A percentile compares a stretch with the other conserved stretches of the same genome.
These are phyloP conservation scores for Apodemus speciosus DNA, from an alignment of 2,113 vertebrate genomes.

Conservation along the genomic window DNA sequence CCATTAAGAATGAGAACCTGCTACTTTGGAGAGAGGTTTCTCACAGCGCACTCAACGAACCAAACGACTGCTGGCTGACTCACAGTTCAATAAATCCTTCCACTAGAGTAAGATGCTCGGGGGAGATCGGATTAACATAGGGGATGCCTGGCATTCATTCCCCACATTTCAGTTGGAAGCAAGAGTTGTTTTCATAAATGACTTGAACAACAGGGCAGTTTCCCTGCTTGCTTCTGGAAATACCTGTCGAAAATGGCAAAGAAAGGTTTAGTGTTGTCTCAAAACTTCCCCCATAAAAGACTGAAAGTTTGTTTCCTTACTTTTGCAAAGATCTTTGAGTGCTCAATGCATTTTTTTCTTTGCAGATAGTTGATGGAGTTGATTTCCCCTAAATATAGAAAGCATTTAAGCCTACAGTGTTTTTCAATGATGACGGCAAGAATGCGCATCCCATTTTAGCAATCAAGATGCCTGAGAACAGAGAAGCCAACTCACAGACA, in stretches of 20 bases:
- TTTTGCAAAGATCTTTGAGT: background rate
- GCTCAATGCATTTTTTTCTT: slow-evolving; percentile 43
- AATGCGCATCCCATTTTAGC: background rate
- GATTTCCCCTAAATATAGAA: slow-evolving; percentile 42
- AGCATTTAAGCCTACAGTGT: slow-evolving; percentile 3
- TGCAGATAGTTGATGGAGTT: slow-evolving; percentile 46
- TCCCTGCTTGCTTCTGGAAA: slow-evolving; percentile 50
- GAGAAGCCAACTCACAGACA: background rate
- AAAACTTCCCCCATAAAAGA: slow-evolving; percentile 56
- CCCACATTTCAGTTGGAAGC: slow-evolving; percentile 66
- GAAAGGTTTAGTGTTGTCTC: slow-evolving; percentile 44
- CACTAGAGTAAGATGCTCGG: slow-evolving; percentile 69
- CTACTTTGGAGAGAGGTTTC: background rate
- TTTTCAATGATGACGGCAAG: background rate
- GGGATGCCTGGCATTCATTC: slow-evolving; percentile 73
- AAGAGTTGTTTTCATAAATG: slow-evolving; percentile 79
- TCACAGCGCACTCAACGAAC: background rate
- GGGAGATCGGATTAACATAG: slow-evolving; percentile 67
- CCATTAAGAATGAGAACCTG: background rate
- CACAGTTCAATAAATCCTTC: slow-evolving; percentile 76
- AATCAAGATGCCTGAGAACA: background rate
- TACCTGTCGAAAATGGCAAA: slow-evolving; percentile 41
- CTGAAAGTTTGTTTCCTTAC: background rate
- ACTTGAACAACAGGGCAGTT: slow-evolving; percentile 69
- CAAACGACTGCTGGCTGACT: slow-evolving; percentile 12